phyloP scores from a whole-genome alignment of 2,113 vertebrate genomes.

The Heterocephalus glaber region DNA sequence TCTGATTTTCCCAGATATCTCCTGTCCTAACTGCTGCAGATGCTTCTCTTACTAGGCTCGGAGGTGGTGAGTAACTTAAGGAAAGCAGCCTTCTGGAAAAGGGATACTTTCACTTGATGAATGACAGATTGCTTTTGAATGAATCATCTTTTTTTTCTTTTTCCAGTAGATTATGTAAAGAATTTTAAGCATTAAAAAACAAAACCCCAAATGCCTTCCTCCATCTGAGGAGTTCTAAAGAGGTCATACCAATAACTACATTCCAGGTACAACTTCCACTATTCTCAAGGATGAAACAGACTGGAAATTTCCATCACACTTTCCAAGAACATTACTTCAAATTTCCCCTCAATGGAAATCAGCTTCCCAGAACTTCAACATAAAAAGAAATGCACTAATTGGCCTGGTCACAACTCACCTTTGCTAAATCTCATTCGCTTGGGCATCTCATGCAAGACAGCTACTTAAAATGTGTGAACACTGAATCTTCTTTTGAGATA shows the following conservation, averaged over 20 bases:
- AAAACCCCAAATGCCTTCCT: slow-evolving; percentile 10
- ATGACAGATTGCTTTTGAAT: slow-evolving; percentile 34
- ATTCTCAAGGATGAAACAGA: slow-evolving; percentile 56
- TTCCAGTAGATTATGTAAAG: slow-evolving; percentile 10
- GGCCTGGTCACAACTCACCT: slow-evolving; percentile 49
- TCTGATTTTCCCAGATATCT: not conserved
- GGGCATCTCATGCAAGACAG: not conserved
- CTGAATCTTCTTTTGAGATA: not conserved
- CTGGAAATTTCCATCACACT: slow-evolving; percentile 12
- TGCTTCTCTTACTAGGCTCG: not conserved
- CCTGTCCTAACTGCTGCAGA: not conserved
- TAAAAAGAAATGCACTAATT: slow-evolving; percentile 63
- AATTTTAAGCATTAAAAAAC: slow-evolving; percentile 65
- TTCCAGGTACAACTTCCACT: slow-evolving; percentile 51
- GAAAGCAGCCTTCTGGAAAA: slow-evolving; percentile 19
- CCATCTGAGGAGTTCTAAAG: slow-evolving; percentile 37
- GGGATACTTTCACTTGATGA: not conserved
- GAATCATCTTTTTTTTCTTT: slow-evolving; percentile 8
- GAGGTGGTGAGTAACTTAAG: not conserved
- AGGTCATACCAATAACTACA: slow-evolving; percentile 62
- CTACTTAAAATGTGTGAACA: slow-evolving; percentile 44
- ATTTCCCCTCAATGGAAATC: slow-evolving; percentile 64
- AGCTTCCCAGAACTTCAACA: slow-evolving; percentile 45
- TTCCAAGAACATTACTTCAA: slow-evolving; percentile 67
- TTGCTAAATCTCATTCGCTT: slow-evolving; percentile 27